Base-by-base conservation (phyloP, 2,888 invertebrate genomes). In the Dilophus febrilis region DNA sequence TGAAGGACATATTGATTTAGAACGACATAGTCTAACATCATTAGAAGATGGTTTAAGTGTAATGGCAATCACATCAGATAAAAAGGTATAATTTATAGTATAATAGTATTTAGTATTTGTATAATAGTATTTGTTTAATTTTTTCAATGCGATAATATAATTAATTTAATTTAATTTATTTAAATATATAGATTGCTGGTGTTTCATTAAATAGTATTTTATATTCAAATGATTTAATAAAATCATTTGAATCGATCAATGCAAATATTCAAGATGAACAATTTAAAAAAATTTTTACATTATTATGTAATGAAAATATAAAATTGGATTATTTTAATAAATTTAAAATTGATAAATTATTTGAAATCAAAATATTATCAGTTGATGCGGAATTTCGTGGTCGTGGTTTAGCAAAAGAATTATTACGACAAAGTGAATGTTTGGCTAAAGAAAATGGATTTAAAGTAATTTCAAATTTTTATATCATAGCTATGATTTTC, bases 351-450 rank as follows among this genome's bases (percentile, higher is more conserved):
- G 74, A 79, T 16, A 70, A 73, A 49, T 70, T 84, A 35, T 74
- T 86, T 53, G 86, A 86, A 62, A 72, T 83, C 49, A 69, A 85
- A 44, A 85, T 86, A 48, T 70, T 86, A 30, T 83, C 83, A 8
- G 84, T 86, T 17, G 77, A 80, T 46, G 42, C 53, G 1, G 51
- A 49, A 46, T 81, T 71, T 47, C 70, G 86, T 28, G 84, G 85
- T 0, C 69, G 68, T 45, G 85, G 85, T 0, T 64, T 86, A 42
- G 85, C 83, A 3, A 77, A 76, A 49, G 70, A 77, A 49, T 63
- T 86, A 37, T 72, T 85, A 58, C 62, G 62, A 8, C 69, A 71
- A 44, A 78, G 81, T 54, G 70, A 80, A 46, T 65, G 72, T 19
- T 56, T 75, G 14, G 84, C 84, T 0, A 67, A 62, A 47, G 67